Evolutionary conservation across 2,113 vertebrate genomes (phyloP), one percentile per base, ranked within the genome.

Genomic region (Nothoprocta perdicaria): DNA sequence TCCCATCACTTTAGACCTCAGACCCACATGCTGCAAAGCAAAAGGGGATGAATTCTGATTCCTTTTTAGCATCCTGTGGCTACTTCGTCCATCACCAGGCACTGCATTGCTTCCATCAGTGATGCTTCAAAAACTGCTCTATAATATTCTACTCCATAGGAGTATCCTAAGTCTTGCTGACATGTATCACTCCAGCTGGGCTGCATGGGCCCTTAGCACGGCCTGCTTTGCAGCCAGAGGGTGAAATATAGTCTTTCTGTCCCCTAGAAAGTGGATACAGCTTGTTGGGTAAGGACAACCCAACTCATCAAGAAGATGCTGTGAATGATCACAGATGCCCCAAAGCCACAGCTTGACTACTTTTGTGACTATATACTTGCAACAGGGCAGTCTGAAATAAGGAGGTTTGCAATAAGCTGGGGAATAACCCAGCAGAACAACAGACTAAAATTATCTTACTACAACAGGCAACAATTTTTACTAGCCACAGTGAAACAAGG

Each of bases 211-310:
- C 18, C 80, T 75, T 71, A 21, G 21, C 26, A 16, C 9, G 26
- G 9, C 12, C 29, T 4, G 0, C 23, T 77, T 87, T 8, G 4
- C 27, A 6, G 2, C 38, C 40, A 23, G 26, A 16, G 33, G n/a
- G 10, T 65, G 27, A 48, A 67, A 82, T 27, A 33, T 29, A 27
- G 45, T 43, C 72, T 82, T 40, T 33, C 19, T 41, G 46, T 60
- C 31, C 18, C 63, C 0, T 0, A 48, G 46, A 68, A 67, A 52
- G 72, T 21, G 27, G 35, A 10, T 17, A 19, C 65, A 29, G 29
- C 26, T 69, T 69, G 21, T 27, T 80, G 60, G 13, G 31, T 9
- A 82, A 73, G 21, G 45, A 24, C 33, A 85, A 38, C 35, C 35
- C 35, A 38, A 38, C 35, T 45, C 45, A 74, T 12, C 5, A 9